Base-by-base conservation (phyloP, 2,113 vertebrate genomes). In the Trinectes maculatus region DNA sequence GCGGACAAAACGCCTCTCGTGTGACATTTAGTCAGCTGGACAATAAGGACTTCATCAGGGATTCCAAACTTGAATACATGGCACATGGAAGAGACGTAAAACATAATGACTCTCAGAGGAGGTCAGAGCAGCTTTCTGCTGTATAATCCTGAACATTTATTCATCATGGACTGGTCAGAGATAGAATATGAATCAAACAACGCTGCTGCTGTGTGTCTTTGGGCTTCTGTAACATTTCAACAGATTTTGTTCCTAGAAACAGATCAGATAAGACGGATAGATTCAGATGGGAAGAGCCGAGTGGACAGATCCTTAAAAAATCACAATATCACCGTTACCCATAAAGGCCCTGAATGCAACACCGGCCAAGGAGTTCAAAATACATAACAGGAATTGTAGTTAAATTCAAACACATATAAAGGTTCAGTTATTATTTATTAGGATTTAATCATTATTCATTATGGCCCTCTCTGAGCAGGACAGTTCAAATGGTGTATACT, bases 1-100 rank as follows among this genome's bases (percentile, higher is more conserved):
- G 71, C 48, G 61, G 79, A 79, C 74, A 76, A 48, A 57, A 31
- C 29, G 57, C 79, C 84, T 80, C 74, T 28, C 2, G 15, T 59
- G 68, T 55, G 74, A 55, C 47, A 61, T 54, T 64, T 64, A 59
- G 55, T 56, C 71, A 52, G 63, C 66, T 56, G 68, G 60, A 79
- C 34, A 16, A 13, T 43, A 42, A 69, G 33, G 55, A 62, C 39
- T 42, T 24, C 24, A 11, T 26, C 16, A 12, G 34, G 12, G 3
- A n/a, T n/a, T n/a, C n/a, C n/a, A n/a, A n/a, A n/a, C n/a, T n/a
- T n/a, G n/a, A n/a, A n/a, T n/a, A n/a, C 6, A n/a, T 40, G 15
- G 18, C 5, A 36, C 5, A 40, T 19, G 39, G 5, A 40, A n/a
- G n/a, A n/a, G n/a, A n/a, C n/a, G n/a, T n/a, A n/a, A 8, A 8